phyloP scores from a whole-genome alignment of 2,888 invertebrate genomes.

The Sarcophaga caerulescens region DNA sequence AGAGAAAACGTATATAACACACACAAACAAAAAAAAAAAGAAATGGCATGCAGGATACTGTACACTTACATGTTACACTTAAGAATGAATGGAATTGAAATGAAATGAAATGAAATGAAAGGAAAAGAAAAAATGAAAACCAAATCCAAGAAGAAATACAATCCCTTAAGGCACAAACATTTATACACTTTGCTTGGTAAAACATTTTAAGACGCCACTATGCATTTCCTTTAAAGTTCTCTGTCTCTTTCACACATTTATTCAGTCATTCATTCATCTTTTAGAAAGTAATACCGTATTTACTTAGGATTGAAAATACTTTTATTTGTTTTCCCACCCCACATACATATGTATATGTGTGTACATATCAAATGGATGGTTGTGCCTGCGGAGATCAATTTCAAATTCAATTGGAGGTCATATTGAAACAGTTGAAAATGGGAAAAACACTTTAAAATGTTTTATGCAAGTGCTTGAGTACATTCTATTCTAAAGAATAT shows the following conservation, averaged over 20 bases:
- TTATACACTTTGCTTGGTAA: neutral
- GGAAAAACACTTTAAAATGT: too few relatives aligned
- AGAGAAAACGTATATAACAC: slow-evolving; percentile 20
- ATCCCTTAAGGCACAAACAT: slow-evolving; percentile 37
- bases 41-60: neutral
- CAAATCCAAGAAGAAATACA: slow-evolving; percentile 26
- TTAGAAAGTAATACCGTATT: slow-evolving; percentile 36
- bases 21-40: neutral
- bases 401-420: too few relatives aligned
- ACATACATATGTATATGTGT: too few relatives aligned
- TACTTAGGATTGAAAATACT: slow-evolving; percentile 46
- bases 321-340: slow-evolving; percentile 15
- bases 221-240: neutral
- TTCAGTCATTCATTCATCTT: neutral
- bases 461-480: too few relatives aligned
- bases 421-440: too few relatives aligned
- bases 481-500: too few relatives aligned
- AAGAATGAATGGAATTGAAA: slow-evolving; percentile 8
- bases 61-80: neutral
- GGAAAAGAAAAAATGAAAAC: slow-evolving; percentile 6
- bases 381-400: too few relatives aligned
- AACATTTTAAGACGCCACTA: too few relatives aligned
- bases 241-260: neutral
- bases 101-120: neutral
- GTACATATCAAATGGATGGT: too few relatives aligned